Evolutionary conservation across 2,113 vertebrate species (phyloP), one percentile per base, ranked within the genome.

Genomic region (Notarius lentiginosus): DNA sequence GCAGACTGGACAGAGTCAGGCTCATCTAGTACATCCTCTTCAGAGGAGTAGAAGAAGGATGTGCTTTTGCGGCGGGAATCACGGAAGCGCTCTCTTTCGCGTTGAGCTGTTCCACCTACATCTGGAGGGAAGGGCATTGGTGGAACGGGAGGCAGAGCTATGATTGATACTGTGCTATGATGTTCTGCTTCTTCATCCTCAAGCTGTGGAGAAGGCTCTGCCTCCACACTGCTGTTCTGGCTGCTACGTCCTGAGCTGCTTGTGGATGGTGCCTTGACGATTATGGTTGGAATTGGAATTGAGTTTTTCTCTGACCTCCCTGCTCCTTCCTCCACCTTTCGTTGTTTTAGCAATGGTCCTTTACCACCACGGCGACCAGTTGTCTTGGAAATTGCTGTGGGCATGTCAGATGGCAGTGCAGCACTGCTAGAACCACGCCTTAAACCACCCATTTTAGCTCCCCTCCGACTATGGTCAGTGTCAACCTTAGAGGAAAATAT

Each of bases 161-260:
- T 91, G 1, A 88, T 61, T 41, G 68, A 79, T 27, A 51, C 65
- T 73, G 83, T 86, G 89, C 83, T 84, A 85, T 91, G 84, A 90
- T 83, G 34, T 58, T 83, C 88, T 30, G 80, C 60, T 34, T 89
- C 80, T 56, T 90, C 95, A 56, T 90, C 94, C 55, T 90, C 95
- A 47, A 58, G 91, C 79, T 93, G 95, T 15, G 90, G 89, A 1
- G 89, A 72, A 0, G 88, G 88, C 91, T 96, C 94, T 0, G 96
- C 95, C 88, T 98, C 97, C 91, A 97, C 94, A 90, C 97, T 98
- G 93, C 97, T 98, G 22, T 96, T 97, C 92, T 97, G 97, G 92
- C 97, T 98, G 92, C 97, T 98, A 63, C 96, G 95, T 63, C 97
- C 97, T 60, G 97, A 97, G 93, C 97, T 98, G 91, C 97, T 98